Evolutionary conservation across 2,113 vertebrate genomes (phyloP), one percentile per base, ranked within the genome.

Genomic region (Phylloscopus trochilus): DNA sequence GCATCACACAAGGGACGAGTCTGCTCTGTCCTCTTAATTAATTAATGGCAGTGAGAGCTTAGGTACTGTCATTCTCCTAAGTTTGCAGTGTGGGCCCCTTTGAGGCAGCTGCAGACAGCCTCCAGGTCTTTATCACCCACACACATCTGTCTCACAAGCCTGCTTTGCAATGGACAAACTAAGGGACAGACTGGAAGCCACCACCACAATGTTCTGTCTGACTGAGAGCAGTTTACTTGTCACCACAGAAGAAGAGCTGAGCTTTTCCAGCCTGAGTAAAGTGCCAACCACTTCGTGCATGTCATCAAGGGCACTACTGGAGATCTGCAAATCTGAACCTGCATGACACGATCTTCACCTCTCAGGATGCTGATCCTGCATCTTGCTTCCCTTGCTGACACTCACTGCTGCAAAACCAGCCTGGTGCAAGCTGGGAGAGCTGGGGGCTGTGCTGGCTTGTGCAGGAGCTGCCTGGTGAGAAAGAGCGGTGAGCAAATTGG

Each of bases 251-350:
- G 10, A 59, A 35, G 15, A 7, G 12, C 19, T 12, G 31, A 68
- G 24, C 21, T 91, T 85, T 77, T 44, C 27, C 80, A 82, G 55
- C 11, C 60, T 35, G 4, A 73, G 10, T 13, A 49, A 22, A 43
- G 21, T 11, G 15, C n/a, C 59, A 53, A 0, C 23, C 1, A 8
- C 55, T 47, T 44, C 0, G 0, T 11, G 24, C 12, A 53, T 37
- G 12, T 23, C 39, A 89, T 37, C 66, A 53, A 73, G 72, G 53
- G 33, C 10, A 7, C 30, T 16, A 1, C 20, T 11, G 35, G 41
- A 72, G 49, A 88, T 63, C 35, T 15, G 5, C 31, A 55, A 55
- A 73, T 10, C 41, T 60, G 33, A 39, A 28, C 39, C 59, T 73
- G 44, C 39, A 15, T 3, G 19, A 41, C 58, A 46, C 1, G 3